Conservation (phyloP, 1,140 invertebrate genomes). For the Leptopilina clavipes region DNA sequence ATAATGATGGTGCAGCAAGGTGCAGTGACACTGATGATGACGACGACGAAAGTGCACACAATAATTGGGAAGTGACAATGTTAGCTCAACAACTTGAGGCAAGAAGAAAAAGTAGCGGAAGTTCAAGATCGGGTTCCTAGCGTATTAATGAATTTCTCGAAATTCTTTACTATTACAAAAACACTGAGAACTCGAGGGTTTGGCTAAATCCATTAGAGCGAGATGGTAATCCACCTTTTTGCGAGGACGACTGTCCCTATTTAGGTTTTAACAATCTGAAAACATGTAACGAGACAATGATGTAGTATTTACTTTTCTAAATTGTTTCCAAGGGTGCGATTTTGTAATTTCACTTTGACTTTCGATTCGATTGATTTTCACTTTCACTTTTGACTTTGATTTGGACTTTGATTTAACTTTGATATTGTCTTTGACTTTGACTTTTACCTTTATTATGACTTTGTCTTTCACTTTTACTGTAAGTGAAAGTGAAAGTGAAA, state of each 20-base stretch:
- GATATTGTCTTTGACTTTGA: too few relatives aligned
- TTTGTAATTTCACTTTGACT: too few relatives aligned
- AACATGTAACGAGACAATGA: constrained; percentile 69
- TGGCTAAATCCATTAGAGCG: constrained; percentile 50
- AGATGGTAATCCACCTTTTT: constrained; percentile 57
- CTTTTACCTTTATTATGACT: too few relatives aligned
- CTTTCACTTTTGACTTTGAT: too few relatives aligned
- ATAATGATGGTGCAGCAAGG: constrained; percentile 57
- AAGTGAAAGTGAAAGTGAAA: too few relatives aligned
- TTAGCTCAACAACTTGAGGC: constrained; percentile 82
- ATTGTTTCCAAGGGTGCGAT: too few relatives aligned
- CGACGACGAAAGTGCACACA: constrained; percentile 70
- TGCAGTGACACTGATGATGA: constrained; percentile 47
- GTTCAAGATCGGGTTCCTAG: constrained; percentile 71
- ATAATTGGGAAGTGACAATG: constrained; percentile 87
- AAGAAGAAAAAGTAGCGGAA: constrained; percentile 74
- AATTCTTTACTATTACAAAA: constrained; percentile 65
- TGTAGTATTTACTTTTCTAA: too few relatives aligned
- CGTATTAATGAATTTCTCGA: constrained; percentile 70
- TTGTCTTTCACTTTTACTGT: too few relatives aligned
- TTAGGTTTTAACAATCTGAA: constrained; percentile 62
- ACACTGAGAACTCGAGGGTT: constrained; percentile 53
- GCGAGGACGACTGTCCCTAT: constrained; percentile 64
- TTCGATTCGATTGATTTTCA: too few relatives aligned
- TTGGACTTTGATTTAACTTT: too few relatives aligned